A percentile compares a stretch with the other conserved stretches of the same genome.
Evolutionary conservation across 2,113 vertebrate genomes (phyloP).

Genomic region (Hippocampus abdominalis): DNA sequence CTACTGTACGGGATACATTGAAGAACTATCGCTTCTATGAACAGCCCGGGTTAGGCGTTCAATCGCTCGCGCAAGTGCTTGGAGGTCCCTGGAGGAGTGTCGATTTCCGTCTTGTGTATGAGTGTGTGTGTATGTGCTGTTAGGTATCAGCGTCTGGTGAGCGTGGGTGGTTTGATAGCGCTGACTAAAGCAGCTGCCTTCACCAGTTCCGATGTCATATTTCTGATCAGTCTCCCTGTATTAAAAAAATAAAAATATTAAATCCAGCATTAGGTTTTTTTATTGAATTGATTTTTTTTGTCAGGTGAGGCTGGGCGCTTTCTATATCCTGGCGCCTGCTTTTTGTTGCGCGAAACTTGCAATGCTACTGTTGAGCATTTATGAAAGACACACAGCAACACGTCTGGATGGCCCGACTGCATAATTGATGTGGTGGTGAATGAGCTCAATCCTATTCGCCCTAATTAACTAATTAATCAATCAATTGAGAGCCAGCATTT

Average conservation of each 20-base stretch:
- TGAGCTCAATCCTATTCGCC: constrained; percentile 43
- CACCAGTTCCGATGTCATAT: constrained; percentile 57
- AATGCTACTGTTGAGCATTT: constrained; percentile 32
- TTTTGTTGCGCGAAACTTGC: background rate
- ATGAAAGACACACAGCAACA: constrained; percentile 58
- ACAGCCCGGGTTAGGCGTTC: constrained; percentile 27
- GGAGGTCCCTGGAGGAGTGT: constrained; percentile 27
- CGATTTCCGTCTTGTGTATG: constrained; percentile 36
- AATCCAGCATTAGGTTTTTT: constrained; percentile 24
- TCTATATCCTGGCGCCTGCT: constrained; percentile 1
- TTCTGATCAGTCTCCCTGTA: constrained; percentile 50
- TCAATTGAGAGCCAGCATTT: no score
- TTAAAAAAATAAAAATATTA: constrained; percentile 6
- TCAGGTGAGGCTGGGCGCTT: constrained; percentile 21
- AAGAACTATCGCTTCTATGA: constrained; percentile 21
- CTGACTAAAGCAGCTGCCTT: constrained; percentile 55
- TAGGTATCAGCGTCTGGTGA: constrained; percentile 14
- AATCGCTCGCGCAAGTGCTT: constrained; percentile 29
- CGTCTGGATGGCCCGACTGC: constrained; percentile 51
- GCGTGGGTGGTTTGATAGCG: constrained; percentile 46
- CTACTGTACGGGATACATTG: background rate
- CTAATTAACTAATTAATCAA: background rate
- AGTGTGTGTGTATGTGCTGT: constrained; percentile 37
- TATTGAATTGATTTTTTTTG: background rate
- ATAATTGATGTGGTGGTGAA: constrained; percentile 60